Conservation (phyloP, 2,797 vertebrate species). For the Malacoraja senta region DNA sequence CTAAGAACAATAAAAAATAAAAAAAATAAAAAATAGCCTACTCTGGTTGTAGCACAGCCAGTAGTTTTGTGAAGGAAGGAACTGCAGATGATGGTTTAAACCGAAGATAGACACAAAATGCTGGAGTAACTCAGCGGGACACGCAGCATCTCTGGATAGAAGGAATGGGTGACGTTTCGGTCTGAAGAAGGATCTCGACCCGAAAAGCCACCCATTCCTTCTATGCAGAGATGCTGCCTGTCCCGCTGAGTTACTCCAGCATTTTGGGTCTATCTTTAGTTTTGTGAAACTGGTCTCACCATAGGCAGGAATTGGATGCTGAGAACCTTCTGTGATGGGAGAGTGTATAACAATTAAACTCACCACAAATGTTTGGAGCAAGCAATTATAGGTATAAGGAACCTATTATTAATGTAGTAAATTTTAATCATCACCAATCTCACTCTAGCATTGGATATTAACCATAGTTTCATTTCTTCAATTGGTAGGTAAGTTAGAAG, state of each 20-base stretch:
- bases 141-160: too few relatives aligned
- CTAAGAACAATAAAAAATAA: background rate
- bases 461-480: background rate
- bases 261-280: background rate
- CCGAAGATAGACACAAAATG: too few relatives aligned
- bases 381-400: background rate
- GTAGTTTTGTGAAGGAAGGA: background rate
- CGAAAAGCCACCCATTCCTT: too few relatives aligned
- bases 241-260: too few relatives aligned
- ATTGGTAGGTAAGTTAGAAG: background rate
- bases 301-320: background rate
- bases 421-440: background rate
- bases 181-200: too few relatives aligned
- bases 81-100: too few relatives aligned
- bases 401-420: background rate
- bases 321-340: background rate
- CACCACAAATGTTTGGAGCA: background rate
- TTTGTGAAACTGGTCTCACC: background rate
- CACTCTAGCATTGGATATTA: background rate
- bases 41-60: background rate
- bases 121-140: too few relatives aligned
- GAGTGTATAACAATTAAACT: background rate
- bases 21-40: background rate
- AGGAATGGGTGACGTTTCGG: too few relatives aligned
- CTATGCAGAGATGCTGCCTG: too few relatives aligned